Evolutionary conservation across 2,113 vertebrate genomes (phyloP).

Genomic region (Atrichornis clamosus): DNA sequence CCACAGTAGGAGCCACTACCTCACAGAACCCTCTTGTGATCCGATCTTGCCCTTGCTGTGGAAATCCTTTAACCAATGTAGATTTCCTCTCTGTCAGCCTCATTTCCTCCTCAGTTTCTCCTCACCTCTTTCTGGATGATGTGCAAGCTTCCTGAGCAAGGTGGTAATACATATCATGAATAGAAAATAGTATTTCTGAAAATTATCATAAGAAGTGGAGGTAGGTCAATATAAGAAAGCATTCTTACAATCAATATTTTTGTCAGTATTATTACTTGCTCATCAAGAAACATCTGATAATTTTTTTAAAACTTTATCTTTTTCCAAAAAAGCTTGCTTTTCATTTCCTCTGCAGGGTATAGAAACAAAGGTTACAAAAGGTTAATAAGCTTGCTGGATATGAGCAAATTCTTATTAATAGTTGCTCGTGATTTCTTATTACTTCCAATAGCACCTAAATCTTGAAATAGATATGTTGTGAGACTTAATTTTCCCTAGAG

Average conservation of each 20-base stretch:
- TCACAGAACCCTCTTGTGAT: too few relatives aligned
- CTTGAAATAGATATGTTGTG: constrained; percentile 58
- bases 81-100: not conserved
- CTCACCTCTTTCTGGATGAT: not conserved
- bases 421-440: constrained; percentile 30
- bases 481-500: constrained; percentile 25
- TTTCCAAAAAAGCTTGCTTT: not conserved
- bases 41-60: not conserved
- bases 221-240: not conserved
- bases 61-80: not conserved
- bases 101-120: not conserved
- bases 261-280: not conserved
- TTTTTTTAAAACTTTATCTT: not conserved
- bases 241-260: not conserved
- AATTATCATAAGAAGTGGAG: not conserved
- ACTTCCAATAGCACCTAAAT: constrained; percentile 43
- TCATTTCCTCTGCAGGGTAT: not conserved
- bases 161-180: rapidly evolving
- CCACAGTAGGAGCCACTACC: not conserved
- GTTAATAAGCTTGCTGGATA: constrained; percentile 49
- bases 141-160: not conserved
- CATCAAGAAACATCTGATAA: not conserved
- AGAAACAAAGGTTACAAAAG: constrained; percentile 34
- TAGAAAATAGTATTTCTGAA: not conserved
- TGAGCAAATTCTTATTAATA: constrained; percentile 22